Base-by-base conservation (phyloP, 2,113 vertebrate species). In the Spilogale gracilis region DNA sequence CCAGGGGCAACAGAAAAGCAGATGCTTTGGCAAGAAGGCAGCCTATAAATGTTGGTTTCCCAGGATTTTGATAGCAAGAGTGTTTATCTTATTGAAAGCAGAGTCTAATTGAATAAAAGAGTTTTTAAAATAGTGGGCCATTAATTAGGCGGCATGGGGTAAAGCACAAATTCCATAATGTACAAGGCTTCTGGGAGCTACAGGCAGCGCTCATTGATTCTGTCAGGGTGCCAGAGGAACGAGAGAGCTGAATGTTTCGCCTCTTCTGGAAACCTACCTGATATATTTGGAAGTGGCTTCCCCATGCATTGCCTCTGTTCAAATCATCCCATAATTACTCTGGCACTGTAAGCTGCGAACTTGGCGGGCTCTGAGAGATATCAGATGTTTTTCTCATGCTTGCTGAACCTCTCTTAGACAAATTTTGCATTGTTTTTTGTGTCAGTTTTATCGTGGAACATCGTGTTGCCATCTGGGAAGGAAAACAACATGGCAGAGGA, bases 401-500 rank as follows among this genome's bases (percentile, higher is more conserved):
- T 99, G 98, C 99, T 98, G 98, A 98, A 98, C 98, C 98, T 98
- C 98, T 99, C 98, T 97, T 98, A 98, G 98, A 98, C 98, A 99
- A 99, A 99, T 99, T 99, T 98, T 98, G 98, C 98, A 99, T 99
- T 99, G 98, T 99, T 98, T 99, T 98, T 98, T 98, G 97, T 98
- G 98, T 99, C 98, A 98, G 98, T 98, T 99, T 99, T 99, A 99
- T 99, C 97, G 0, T 98, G 97, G 98, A 99, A 99, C 98, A 99
- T 99, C 97, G 2, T 98, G 98, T 98, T 98, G 98, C 99, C 99
- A 99, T 99, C 99, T 99, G 99, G 98, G 98, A 98, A 98, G 98
- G 98, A 98, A 99, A 99, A 99, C 98, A 98, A 98, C 97, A 98
- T 96, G 98, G 98, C 97, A 97, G 98, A 97, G 98, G 98, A 99